These are phyloP conservation scores for Caenorhabditis tropicalis DNA, from an alignment of 1,140 invertebrate genomes.

Conservation along the genomic window DNA sequence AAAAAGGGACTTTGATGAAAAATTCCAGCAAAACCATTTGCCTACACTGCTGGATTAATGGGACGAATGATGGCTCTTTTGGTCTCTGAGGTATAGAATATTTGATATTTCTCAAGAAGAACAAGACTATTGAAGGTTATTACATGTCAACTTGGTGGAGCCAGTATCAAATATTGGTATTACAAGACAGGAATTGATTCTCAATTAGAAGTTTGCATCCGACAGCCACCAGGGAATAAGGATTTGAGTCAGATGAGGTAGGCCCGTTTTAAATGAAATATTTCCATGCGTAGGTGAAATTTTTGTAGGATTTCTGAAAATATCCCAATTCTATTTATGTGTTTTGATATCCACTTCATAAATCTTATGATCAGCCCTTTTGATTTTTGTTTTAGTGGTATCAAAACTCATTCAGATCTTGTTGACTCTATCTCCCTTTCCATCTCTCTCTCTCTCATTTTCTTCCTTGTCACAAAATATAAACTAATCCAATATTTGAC, in stretches of 20 bases:
- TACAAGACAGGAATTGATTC: conserved; percentile 53
- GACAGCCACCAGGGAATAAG: conserved; percentile 56
- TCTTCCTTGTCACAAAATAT: no score
- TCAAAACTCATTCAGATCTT: no score
- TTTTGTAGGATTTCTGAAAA: no score
- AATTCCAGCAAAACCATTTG: conserved; percentile 44
- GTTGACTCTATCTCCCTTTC: no score
- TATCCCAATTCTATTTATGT: no score
- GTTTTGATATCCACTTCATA: no score
- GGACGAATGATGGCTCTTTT: conserved; percentile 53
- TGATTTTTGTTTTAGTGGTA: no score
- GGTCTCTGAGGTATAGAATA: conserved; percentile 49
- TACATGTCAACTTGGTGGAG: conserved; percentile 33
- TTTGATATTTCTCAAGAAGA: not conserved
- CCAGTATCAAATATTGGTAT: conserved; percentile 57
- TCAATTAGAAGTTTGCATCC: conserved; percentile 54
- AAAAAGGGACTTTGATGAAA: not conserved
- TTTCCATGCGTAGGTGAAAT: no score
- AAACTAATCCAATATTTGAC: no score
- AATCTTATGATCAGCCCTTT: no score
- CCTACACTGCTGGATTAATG: conserved; percentile 51
- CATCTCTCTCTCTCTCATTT: no score
- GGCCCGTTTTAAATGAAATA: not conserved
- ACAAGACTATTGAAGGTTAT: not conserved
- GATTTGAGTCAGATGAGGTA: conserved; percentile 47